These are phyloP conservation scores for Ashinkailepas kermadecensis DNA, from an alignment of 2,888 invertebrate species.

Conservation along the genomic window DNA sequence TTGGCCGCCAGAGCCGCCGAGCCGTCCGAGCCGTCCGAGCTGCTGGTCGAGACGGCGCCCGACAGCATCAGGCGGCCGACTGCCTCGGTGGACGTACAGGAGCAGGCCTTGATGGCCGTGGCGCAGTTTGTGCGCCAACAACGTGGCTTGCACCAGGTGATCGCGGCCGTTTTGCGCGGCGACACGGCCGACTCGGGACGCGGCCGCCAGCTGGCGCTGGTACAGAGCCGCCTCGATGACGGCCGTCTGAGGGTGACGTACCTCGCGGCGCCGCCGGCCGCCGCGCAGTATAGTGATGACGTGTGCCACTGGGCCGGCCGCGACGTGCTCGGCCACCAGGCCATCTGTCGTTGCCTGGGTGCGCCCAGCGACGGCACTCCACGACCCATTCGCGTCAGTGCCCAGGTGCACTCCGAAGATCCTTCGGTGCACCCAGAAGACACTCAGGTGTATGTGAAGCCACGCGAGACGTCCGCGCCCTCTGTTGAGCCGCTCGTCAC, in stretches of 20 bases:
- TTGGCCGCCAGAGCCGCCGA: neutral
- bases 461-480: too few relatives aligned
- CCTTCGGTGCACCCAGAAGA: neutral
- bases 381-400: neutral
- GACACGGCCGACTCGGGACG: neutral
- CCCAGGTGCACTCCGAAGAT: neutral
- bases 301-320: neutral
- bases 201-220: constrained; percentile 1
- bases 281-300: neutral
- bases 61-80: neutral
- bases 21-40: constrained; percentile 15
- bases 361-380: neutral
- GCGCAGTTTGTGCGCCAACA: neutral
- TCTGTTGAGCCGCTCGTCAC: too few relatives aligned
- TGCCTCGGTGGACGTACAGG: neutral
- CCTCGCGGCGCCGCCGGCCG: neutral
- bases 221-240: neutral
- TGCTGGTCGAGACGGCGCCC: constrained; percentile 1
- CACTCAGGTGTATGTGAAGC: too few relatives aligned
- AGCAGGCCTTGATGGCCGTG: neutral
- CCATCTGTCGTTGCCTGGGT: neutral
- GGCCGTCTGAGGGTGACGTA: neutral
- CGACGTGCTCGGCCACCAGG: neutral
- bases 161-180: neutral
- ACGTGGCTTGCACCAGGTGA: neutral